Base-by-base conservation (phyloP, 37 sponge, comb jelly and placozoan genomes). In the Axinella damicornis region DNA sequence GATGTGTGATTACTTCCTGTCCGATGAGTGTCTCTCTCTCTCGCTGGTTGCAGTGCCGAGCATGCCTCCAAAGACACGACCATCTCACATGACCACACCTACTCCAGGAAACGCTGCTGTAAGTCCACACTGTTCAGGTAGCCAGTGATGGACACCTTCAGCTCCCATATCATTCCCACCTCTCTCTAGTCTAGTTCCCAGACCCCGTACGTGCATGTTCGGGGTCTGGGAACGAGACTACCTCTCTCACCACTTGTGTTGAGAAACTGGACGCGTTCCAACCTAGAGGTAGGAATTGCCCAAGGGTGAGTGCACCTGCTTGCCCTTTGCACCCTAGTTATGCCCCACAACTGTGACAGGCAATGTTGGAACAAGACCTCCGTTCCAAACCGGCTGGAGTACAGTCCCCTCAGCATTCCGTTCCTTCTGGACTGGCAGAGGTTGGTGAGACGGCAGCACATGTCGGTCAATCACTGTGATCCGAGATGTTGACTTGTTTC, bases 341-440 rank as follows among this genome's bases (percentile, higher is more conserved):
- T 73, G 5, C 53, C 83, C n/a, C 83, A 83, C 34, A n/a, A 72
- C 33, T 83, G 82, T 57, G 21, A 32, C 61, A 24, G 15, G 9
- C 18, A 5, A 14, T 69, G 82, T 25, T 70, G 82, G 61, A 24
- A 37, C 11, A 58, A 35, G 21, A 15, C 5, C 5, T 6, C 9
- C 0, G n/a, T 37, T 13, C 1, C 18, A 1, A 36, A 30, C 52
- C 36, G 57, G 56, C 22, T 32, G 36, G 20, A 60, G 46, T 61
- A 62, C 66, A 77, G 52, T 57, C 54, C 82, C 30, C 73, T 86
- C 39, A 41, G 65, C 20, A 19, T 86, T 25, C 80, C 80, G 0
- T 73, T 86, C 53, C 54, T 19, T 14, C 53, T 79, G 32, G 87
- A 80, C 18, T 86, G 87, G 87, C 46, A 79, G 64, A 69, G 87